Evolutionary conservation across 2,797 vertebrate species (phyloP).

Genomic region (Decapterus maruadsi): DNA sequence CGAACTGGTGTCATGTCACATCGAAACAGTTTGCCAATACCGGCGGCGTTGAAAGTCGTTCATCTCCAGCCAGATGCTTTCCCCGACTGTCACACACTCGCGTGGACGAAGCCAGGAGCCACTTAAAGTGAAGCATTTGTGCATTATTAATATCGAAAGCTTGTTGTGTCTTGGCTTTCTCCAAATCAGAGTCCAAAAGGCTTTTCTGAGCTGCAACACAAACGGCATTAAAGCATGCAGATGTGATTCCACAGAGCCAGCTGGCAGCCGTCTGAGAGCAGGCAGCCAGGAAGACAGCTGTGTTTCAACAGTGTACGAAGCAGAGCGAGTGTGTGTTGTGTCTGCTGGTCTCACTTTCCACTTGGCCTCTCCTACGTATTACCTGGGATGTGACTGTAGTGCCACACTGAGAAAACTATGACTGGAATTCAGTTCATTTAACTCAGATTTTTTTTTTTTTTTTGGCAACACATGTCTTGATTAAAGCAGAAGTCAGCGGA

Average conservation of each 20-base stretch:
- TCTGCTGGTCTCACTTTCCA: not conserved
- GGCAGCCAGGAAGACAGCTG: not conserved
- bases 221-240: not conserved
- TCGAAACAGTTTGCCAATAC: not conserved
- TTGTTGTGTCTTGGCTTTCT: conserved; percentile 21
- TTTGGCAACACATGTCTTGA: too few relatives aligned
- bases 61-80: conserved; percentile 3
- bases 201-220: not conserved
- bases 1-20: too few relatives aligned
- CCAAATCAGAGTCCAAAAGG: conserved; percentile 12
- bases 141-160: conserved; percentile 32
- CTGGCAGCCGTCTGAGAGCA: not conserved
- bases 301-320: not conserved
- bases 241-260: conserved; percentile 11
- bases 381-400: not conserved
- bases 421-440: too few relatives aligned
- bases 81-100: not conserved
- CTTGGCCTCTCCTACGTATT: not conserved
- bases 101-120: conserved; percentile 5
- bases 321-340: not conserved
- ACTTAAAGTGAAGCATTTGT: conserved; percentile 39
- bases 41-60: not conserved
- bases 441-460: too few relatives aligned
- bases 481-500: too few relatives aligned
- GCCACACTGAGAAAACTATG: too few relatives aligned